Evolutionary conservation across 2,888 invertebrate genomes (phyloP).

Genomic region (Ganaspis brasiliensis): DNA sequence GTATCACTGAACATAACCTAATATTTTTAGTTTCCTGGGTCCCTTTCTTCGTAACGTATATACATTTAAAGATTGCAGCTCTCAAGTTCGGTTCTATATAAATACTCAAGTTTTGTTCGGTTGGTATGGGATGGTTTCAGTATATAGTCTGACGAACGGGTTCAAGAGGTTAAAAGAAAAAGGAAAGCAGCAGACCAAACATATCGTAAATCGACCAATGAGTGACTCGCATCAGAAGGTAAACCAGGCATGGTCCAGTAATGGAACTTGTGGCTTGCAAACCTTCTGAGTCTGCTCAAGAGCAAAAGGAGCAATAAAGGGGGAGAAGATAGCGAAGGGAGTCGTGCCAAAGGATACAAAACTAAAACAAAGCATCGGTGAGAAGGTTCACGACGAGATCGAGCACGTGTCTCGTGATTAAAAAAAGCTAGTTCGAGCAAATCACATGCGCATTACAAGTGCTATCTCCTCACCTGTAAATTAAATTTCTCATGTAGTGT

Average conservation of each 20-base stretch:
- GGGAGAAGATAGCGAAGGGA: slow-evolving; percentile 12
- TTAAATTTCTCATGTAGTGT: slow-evolving; percentile 15
- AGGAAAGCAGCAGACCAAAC: slow-evolving; percentile 55
- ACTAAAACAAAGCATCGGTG: slow-evolving; percentile 46
- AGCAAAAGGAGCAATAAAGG: slow-evolving; percentile 32
- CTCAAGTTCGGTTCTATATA: slow-evolving; percentile 27
- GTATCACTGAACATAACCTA: too few relatives aligned
- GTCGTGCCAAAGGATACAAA: slow-evolving; percentile 42
- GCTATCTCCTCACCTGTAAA: slow-evolving; percentile 26
- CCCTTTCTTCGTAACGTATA: too few relatives aligned
- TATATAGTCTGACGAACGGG: slow-evolving; percentile 33
- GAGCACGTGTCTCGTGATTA: slow-evolving; percentile 51
- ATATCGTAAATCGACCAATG: slow-evolving; percentile 61
- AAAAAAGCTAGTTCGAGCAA: slow-evolving; percentile 33
- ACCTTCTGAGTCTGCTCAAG: slow-evolving; percentile 28
- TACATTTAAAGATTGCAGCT: slow-evolving; percentile 12
- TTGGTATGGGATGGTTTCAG: slow-evolving; percentile 23
- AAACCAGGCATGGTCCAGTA: slow-evolving; percentile 46
- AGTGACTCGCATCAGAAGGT: slow-evolving; percentile 51
- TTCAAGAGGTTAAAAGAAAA: slow-evolving; percentile 43
- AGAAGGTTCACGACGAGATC: slow-evolving; percentile 51
- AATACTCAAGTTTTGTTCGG: slow-evolving; percentile 31
- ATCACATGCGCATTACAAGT: slow-evolving; percentile 38
- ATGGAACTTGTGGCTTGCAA: slow-evolving; percentile 44
- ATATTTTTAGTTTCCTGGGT: too few relatives aligned